phyloP scores from a whole-genome alignment of 2,888 invertebrate species.

The Lithophane ornitopus region DNA sequence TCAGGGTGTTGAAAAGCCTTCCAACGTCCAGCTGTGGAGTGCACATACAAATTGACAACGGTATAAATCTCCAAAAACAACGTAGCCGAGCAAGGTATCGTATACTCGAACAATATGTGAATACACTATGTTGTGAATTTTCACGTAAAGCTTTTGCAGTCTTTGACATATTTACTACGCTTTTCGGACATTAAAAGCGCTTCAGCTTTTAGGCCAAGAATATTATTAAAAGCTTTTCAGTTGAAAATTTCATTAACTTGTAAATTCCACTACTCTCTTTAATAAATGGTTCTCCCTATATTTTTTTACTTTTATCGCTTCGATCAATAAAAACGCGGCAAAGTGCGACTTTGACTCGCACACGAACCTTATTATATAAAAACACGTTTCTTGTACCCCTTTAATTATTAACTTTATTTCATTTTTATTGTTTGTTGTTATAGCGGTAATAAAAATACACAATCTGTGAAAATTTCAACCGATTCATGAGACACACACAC shows the following conservation, averaged over 20 bases:
- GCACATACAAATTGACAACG: neutral
- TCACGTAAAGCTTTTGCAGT: neutral
- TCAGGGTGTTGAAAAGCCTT: neutral
- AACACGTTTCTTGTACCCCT: no score
- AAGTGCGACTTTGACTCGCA: no score
- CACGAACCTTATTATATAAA: no score
- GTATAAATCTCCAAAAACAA: neutral
- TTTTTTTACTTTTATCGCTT: neutral
- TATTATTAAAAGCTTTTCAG: constrained; percentile 4
- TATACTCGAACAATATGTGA: neutral
- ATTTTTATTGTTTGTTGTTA: no score
- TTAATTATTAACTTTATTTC: no score
- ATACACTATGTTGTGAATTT: neutral
- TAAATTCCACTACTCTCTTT: neutral
- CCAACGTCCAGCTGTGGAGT: no score
- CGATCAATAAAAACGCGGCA: no score
- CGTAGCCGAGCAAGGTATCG: neutral
- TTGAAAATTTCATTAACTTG: neutral
- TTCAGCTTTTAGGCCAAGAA: constrained; percentile 6
- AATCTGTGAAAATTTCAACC: no score
- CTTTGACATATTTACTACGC: neutral
- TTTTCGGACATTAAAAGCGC: constrained; percentile 7
- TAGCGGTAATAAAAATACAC: no score
- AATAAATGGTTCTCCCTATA: neutral
- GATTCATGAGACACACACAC: no score